phyloP scores from a whole-genome alignment of 2,113 vertebrate genomes.

The Pelobates fuscus region DNA sequence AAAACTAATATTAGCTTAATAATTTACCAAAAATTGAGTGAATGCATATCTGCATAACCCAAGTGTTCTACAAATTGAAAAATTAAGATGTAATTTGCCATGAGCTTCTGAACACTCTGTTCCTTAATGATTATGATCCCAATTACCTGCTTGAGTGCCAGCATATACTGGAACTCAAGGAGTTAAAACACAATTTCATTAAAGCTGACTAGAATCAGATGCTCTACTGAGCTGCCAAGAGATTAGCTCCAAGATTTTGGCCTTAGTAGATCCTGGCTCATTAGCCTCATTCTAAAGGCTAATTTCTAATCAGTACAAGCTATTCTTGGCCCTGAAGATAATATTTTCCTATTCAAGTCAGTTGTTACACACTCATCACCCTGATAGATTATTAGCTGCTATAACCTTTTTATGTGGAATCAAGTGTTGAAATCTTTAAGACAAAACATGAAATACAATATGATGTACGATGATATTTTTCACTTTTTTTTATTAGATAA shows the following conservation, averaged over 20 bases:
- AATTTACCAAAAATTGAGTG: no score
- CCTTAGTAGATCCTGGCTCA: conserved; percentile 18
- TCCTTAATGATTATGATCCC: background rate
- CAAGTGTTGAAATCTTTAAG: background rate
- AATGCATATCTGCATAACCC: background rate
- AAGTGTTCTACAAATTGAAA: background rate
- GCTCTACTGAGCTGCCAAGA: conserved; percentile 22
- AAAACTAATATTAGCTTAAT: no score
- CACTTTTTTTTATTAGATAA: no score
- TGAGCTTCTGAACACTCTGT: background rate
- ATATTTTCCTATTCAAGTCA: conserved; percentile 22
- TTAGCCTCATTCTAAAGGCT: conserved; percentile 25
- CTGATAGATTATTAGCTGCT: conserved; percentile 17
- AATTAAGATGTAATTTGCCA: background rate
- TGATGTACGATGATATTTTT: no score
- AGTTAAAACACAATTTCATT: background rate
- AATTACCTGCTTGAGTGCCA: background rate
- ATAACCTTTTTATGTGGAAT: background rate
- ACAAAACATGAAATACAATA: background rate
- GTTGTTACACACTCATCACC: conserved; percentile 11
- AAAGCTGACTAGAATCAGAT: conserved; percentile 15
- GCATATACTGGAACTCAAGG: background rate
- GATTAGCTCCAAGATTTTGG: conserved; percentile 29
- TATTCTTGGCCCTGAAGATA: conserved; percentile 20
- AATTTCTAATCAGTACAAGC: conserved; percentile 39